These are phyloP conservation scores for Sanderia malayensis DNA, from an alignment of 30 jellyfish, hydroid and myxozoan species.

Conservation along the genomic window DNA sequence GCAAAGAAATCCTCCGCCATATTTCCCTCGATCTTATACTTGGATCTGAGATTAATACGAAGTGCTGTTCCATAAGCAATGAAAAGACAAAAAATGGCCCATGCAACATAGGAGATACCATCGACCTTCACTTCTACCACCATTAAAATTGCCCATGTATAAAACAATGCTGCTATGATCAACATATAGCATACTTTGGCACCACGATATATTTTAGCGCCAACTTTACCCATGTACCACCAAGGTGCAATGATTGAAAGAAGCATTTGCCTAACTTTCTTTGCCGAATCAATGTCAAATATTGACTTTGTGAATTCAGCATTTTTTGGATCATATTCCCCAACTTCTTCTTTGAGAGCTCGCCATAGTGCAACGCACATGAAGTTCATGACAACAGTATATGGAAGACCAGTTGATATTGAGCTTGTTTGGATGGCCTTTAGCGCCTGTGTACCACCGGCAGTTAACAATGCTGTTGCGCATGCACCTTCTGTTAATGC, in stretches of 20 bases:
- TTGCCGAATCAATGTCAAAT: slow-evolving; percentile 41
- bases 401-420: slow-evolving; percentile 84
- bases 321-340: slow-evolving; percentile 72
- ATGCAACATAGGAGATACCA: slow-evolving; percentile 80
- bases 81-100: slow-evolving; percentile 78
- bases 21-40: slow-evolving; percentile 75
- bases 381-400: slow-evolving; percentile 85
- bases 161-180: slow-evolving; percentile 54
- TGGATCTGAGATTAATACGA: slow-evolving; percentile 68
- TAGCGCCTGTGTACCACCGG: slow-evolving; percentile 85
- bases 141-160: slow-evolving; percentile 71
- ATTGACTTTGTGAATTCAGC: slow-evolving; percentile 65
- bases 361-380: slow-evolving; percentile 96
- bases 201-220: slow-evolving; percentile 55
- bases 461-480: slow-evolving; percentile 87
- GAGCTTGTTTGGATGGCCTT: slow-evolving; percentile 82
- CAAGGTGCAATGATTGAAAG: slow-evolving; percentile 78
- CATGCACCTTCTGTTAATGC: slow-evolving; percentile 96
- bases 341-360: slow-evolving; percentile 84
- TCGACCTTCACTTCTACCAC: slow-evolving; percentile 63
- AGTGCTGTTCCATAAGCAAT: slow-evolving; percentile 68
- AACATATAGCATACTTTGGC: slow-evolving; percentile 29
- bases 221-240: slow-evolving; percentile 71
- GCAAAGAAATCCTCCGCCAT: slow-evolving; percentile 90
- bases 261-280: slow-evolving; percentile 50